phyloP scores from a whole-genome alignment of 2,113 vertebrate genomes.

The Sapayoa aenigma region DNA sequence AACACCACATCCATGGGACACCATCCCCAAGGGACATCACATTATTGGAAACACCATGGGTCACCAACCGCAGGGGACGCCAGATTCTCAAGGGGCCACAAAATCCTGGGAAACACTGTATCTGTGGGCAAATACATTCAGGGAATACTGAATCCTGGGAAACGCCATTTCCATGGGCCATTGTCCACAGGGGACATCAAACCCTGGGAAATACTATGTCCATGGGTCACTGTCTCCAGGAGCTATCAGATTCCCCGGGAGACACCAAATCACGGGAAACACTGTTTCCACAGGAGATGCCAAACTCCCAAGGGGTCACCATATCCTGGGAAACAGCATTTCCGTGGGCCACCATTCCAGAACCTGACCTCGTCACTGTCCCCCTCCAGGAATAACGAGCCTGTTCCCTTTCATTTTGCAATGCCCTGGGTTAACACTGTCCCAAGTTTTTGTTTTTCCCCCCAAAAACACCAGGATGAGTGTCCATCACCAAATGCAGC shows the following conservation, averaged over 20 bases:
- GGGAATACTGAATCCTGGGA: not conserved
- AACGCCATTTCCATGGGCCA: not conserved
- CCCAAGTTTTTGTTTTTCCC: not conserved
- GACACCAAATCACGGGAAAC: not conserved
- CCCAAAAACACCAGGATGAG: not conserved
- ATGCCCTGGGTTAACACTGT: not conserved
- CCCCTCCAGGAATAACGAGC: not conserved
- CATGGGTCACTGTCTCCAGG: not conserved
- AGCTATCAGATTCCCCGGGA: too few relatives aligned
- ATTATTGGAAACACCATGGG: not conserved
- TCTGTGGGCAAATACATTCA: not conserved
- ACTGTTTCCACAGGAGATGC: too few relatives aligned
- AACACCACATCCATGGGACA: too few relatives aligned
- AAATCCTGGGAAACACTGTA: not conserved
- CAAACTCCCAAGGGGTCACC: rapidly evolving
- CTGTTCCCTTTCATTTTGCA: not conserved
- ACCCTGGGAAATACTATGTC: not conserved
- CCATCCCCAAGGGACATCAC: not conserved
- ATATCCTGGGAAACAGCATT: not conserved
- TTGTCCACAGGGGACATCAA: not conserved
- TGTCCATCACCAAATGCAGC: not conserved
- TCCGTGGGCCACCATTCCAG: not conserved
- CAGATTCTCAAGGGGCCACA: too few relatives aligned
- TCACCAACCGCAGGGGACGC: too few relatives aligned
- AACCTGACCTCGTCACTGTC: not conserved